A percentile compares a stretch with the other conserved stretches of the same genome.
These are phyloP conservation scores for Melangyna quadrimaculata DNA, from an alignment of 2,888 invertebrate genomes.

Conservation along the genomic window DNA sequence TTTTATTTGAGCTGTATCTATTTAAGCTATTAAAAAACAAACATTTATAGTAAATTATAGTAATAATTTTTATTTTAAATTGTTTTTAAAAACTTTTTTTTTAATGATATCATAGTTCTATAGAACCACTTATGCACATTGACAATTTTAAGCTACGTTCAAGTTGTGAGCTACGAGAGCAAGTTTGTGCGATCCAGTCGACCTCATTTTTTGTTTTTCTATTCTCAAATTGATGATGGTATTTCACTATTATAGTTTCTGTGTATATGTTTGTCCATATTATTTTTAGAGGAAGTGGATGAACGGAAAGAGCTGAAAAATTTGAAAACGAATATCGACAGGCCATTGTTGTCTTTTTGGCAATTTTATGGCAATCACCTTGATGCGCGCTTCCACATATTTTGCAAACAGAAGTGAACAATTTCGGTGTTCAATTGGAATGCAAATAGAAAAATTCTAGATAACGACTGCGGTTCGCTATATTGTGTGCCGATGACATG, in stretches of 20 bases:
- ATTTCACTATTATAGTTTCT: background rate
- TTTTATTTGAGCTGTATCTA: too few relatives aligned
- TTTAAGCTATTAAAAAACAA: too few relatives aligned
- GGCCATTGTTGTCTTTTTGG: constrained; percentile 18
- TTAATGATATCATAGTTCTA: too few relatives aligned
- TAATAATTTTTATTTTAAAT: too few relatives aligned
- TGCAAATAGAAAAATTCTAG: constrained; percentile 11
- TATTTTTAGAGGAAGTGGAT: constrained; percentile 8
- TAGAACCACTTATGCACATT: too few relatives aligned
- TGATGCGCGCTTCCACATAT: constrained; percentile 19
- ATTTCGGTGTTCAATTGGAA: constrained; percentile 25
- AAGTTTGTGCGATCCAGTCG: too few relatives aligned
- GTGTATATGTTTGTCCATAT: background rate
- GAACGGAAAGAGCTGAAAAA: constrained; percentile 10
- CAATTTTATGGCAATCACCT: constrained; percentile 49
- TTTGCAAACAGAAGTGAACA: constrained; percentile 26
- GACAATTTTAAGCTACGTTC: too few relatives aligned
- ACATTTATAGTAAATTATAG: too few relatives aligned
- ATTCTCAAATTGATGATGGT: too few relatives aligned
- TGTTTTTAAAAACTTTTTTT: too few relatives aligned
- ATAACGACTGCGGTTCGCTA: background rate
- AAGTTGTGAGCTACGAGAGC: too few relatives aligned
- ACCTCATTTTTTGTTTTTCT: too few relatives aligned
- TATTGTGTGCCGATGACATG: background rate
- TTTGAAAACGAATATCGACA: constrained; percentile 8